Conservation (phyloP, 2,888 invertebrate genomes). For the Emmelina monodactyla region DNA sequence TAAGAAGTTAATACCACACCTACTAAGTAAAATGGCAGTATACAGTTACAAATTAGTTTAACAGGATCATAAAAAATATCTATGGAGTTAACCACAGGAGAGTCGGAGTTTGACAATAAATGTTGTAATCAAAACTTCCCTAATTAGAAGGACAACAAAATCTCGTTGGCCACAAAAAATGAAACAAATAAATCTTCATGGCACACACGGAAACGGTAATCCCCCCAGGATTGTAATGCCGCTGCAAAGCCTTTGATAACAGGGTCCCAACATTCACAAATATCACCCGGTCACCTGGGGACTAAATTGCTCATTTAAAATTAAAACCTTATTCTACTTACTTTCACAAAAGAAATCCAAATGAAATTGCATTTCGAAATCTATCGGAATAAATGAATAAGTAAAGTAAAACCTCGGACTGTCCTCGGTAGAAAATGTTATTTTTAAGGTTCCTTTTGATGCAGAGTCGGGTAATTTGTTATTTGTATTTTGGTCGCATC, state of each 20-base stretch:
- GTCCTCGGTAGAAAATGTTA: background rate
- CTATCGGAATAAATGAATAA: conserved; percentile 14
- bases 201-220: no score
- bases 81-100: no score
- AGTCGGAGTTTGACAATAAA: no score
- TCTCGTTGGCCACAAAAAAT: no score
- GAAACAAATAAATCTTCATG: no score
- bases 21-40: no score
- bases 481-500: background rate
- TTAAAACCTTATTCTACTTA: conserved; percentile 31
- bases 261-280: conserved; percentile 23
- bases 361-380: conserved; percentile 1
- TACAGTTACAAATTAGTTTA: no score
- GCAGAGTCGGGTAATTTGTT: conserved; percentile 1
- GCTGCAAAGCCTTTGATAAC: conserved; percentile 41
- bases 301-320: conserved; percentile 29
- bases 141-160: no score
- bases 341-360: conserved; percentile 16
- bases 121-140: no score
- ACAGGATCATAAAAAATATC: no score
- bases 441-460: conserved; percentile 1
- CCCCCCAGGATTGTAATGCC: conserved; percentile 26
- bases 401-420: conserved; percentile 1
- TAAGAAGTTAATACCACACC: no score
- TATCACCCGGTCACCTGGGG: conserved; percentile 24